Conservation (phyloP, 1,140 invertebrate genomes). For the Delia radicum region DNA sequence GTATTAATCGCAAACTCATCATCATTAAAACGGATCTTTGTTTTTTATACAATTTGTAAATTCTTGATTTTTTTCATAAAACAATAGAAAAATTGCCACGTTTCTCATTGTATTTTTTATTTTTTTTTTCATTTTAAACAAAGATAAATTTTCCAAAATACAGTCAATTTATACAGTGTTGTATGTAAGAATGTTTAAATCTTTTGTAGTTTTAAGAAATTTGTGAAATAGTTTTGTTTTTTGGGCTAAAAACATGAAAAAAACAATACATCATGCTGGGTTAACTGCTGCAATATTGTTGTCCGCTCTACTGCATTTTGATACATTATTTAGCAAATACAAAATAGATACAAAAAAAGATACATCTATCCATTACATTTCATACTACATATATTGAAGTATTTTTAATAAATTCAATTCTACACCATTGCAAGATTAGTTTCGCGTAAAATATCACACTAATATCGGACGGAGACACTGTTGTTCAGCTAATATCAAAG, state of each 20-base stretch:
- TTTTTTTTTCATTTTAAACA: not conserved
- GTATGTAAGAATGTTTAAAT: not conserved
- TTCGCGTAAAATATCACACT: too few relatives aligned
- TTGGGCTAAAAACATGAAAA: not conserved
- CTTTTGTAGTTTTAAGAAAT: not conserved
- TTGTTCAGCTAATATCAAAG: too few relatives aligned
- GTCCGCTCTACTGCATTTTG: constrained; percentile 6
- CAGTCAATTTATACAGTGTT: not conserved
- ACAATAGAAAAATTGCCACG: constrained; percentile 16
- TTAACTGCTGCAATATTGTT: not conserved
- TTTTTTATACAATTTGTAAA: not conserved
- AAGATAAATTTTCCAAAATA: not conserved
- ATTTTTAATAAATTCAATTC: not conserved
- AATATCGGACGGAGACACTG: too few relatives aligned
- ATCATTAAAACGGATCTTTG: constrained; percentile 11
- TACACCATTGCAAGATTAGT: not conserved
- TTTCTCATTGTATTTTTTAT: not conserved
- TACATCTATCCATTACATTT: not conserved
- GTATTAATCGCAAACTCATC: constrained; percentile 13
- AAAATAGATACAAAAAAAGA: not conserved
- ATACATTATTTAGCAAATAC: not conserved
- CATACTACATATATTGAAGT: too few relatives aligned
- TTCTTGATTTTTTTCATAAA: not conserved
- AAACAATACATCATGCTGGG: constrained; percentile 12
- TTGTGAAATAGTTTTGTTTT: not conserved